Conservation (phyloP, 2,888 invertebrate genomes). For the Melinopterus prodromus region DNA sequence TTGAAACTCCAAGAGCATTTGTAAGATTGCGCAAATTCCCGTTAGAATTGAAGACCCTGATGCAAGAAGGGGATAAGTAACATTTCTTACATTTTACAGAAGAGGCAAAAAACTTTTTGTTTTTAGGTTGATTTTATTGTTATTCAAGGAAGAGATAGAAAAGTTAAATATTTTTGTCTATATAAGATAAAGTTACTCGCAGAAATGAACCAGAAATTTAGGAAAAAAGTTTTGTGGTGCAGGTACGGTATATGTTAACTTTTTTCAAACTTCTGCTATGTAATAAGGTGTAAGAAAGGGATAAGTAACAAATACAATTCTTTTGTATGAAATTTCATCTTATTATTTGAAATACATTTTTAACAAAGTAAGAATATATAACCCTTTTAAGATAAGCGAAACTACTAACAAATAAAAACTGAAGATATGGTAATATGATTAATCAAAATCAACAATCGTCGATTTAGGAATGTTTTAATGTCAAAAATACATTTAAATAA, state of each 20-base stretch:
- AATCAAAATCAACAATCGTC: too few species aligned
- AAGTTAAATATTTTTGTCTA: slow-evolving; percentile 26
- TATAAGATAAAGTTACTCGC: slow-evolving; percentile 19
- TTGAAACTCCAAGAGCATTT: too few species aligned
- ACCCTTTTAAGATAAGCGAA: background rate
- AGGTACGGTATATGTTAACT: slow-evolving; percentile 16
- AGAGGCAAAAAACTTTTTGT: slow-evolving; percentile 22
- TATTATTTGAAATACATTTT: slow-evolving; percentile 12
- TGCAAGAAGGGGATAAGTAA: slow-evolving; percentile 27
- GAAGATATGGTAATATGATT: too few species aligned
- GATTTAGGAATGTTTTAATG: background rate
- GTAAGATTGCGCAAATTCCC: too few species aligned
- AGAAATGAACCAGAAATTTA: slow-evolving; percentile 13
- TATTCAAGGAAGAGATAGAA: slow-evolving; percentile 21
- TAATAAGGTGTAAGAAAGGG: slow-evolving; percentile 8
- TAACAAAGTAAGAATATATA: too few species aligned
- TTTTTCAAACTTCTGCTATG: slow-evolving; percentile 5
- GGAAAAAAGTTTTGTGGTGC: slow-evolving; percentile 24
- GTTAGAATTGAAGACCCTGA: slow-evolving; percentile 11
- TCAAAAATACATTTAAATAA: too few species aligned
- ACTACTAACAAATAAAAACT: too few species aligned
- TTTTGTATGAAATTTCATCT: slow-evolving; percentile 16
- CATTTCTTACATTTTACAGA: slow-evolving; percentile 17
- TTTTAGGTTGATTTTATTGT: slow-evolving; percentile 25
- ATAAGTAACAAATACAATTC: slow-evolving; percentile 17